These are phyloP conservation scores for Tenthredo mesomela DNA, from an alignment of 2,888 invertebrate genomes.

Conservation along the genomic window DNA sequence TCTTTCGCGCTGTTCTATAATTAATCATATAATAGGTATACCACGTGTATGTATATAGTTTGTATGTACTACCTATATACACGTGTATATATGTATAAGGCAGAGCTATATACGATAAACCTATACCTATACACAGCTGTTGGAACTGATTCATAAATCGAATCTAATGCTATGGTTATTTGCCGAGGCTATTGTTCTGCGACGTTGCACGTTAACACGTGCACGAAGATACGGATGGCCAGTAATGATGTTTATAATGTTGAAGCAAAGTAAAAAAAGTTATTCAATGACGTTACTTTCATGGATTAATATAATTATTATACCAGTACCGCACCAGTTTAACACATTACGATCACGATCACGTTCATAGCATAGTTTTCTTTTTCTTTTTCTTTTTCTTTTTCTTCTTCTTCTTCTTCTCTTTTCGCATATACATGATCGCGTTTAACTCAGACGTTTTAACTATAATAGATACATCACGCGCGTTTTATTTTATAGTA, in stretches of 20 bases:
- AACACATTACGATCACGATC: background rate
- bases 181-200: conserved; percentile 13
- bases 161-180: background rate
- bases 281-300: background rate
- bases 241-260: background rate
- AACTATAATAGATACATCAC: background rate
- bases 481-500: background rate
- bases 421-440: too few relatives aligned
- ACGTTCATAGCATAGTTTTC: background rate
- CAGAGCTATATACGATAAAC: conserved; percentile 1
- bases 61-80: too few relatives aligned
- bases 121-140: background rate
- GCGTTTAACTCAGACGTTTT: background rate
- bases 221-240: background rate
- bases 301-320: background rate
- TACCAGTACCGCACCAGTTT: background rate
- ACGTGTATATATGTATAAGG: background rate
- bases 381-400: background rate
- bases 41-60: background rate
- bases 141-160: conserved; percentile 16
- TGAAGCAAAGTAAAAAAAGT: background rate
- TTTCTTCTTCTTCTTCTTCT: background rate
- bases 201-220: background rate
- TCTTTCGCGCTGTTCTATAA: conserved; percentile 1
- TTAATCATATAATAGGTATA: conserved; percentile 6